Percentiles rank a stretch among this genome's conserved stretches.
Evolutionary conservation across 1,140 invertebrate species (phyloP).

Genomic region (Bursaphelenchus mucronatus): DNA sequence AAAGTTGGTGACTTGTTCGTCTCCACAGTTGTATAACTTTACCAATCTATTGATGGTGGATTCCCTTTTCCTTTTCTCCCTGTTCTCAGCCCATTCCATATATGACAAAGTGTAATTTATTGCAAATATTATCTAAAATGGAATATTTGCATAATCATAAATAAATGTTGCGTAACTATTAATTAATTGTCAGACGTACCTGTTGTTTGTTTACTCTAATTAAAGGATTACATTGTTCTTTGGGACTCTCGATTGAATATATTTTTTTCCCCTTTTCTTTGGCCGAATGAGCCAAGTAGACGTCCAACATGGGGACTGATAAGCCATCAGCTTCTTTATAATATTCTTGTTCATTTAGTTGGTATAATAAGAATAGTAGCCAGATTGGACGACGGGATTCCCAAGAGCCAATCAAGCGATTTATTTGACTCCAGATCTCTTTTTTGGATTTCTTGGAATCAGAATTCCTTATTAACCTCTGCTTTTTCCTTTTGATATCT

Average conservation of each 20-base stretch:
- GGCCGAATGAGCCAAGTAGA: conserved; percentile 34
- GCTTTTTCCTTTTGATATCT: too few relatives aligned
- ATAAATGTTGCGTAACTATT: background rate
- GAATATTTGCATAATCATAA: conserved; percentile 11
- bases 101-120: conserved; percentile 48
- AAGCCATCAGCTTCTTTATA: background rate
- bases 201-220: conserved; percentile 33
- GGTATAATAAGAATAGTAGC: conserved; percentile 42
- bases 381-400: conserved; percentile 38
- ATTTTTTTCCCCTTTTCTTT: conserved; percentile 38
- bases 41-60: background rate
- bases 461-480: too few relatives aligned
- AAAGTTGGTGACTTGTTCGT: background rate
- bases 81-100: conserved; percentile 39
- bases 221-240: conserved; percentile 41
- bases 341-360: conserved; percentile 30
- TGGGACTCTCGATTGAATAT: conserved; percentile 36
- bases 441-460: too few relatives aligned
- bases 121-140: conserved; percentile 37
- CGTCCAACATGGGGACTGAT: conserved; percentile 35
- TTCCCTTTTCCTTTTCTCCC: conserved; percentile 11
- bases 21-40: conserved; percentile 2
- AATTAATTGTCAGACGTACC: conserved; percentile 18
- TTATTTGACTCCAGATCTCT: too few relatives aligned
- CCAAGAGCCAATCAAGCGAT: conserved; percentile 10